These are phyloP conservation scores for Cyclophora albipunctata DNA, from an alignment of 2,888 invertebrate genomes.

Conservation along the genomic window DNA sequence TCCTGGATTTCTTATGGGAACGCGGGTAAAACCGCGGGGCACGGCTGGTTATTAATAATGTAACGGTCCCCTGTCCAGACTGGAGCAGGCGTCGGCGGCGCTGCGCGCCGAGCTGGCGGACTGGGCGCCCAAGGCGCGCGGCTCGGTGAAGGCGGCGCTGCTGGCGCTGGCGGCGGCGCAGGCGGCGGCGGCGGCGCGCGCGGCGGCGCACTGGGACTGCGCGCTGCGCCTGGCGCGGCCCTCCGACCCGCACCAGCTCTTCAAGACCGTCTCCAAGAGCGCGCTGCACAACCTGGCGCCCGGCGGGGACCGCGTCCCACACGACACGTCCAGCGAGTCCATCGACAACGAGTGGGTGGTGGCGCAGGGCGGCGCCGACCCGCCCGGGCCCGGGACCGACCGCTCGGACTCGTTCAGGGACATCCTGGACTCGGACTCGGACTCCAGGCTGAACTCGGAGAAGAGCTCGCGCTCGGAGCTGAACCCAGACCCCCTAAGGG, in stretches of 20 bases:
- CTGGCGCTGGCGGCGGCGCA: conserved; percentile 53
- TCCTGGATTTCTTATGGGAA: too few species aligned
- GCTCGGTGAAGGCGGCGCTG: conserved; percentile 46
- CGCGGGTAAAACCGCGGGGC: too few species aligned
- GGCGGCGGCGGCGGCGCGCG: conserved; percentile 15
- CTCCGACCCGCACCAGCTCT: conserved; percentile 39
- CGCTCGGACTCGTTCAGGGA: background rate
- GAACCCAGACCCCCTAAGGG: conserved; percentile 40
- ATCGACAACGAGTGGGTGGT: too few species aligned
- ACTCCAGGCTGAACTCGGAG: conserved; percentile 8
- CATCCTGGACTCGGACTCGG: background rate
- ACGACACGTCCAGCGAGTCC: too few species aligned
- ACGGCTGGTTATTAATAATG: too few species aligned
- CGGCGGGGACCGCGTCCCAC: background rate
- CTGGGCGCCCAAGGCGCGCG: conserved; percentile 55
- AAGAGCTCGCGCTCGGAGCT: conserved; percentile 22
- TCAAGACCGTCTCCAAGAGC: conserved; percentile 59
- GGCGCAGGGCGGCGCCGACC: too few species aligned
- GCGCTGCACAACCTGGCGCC: conserved; percentile 59
- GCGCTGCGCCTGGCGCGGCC: conserved; percentile 47
- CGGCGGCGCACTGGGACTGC: conserved; percentile 51
- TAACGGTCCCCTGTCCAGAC: conserved; percentile 25
- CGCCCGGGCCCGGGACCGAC: too few species aligned
- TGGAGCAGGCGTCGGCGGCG: conserved; percentile 62
- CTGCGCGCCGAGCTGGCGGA: conserved; percentile 55